Base-by-base conservation (phyloP, 1,140 invertebrate species). In the Delia radicum region DNA sequence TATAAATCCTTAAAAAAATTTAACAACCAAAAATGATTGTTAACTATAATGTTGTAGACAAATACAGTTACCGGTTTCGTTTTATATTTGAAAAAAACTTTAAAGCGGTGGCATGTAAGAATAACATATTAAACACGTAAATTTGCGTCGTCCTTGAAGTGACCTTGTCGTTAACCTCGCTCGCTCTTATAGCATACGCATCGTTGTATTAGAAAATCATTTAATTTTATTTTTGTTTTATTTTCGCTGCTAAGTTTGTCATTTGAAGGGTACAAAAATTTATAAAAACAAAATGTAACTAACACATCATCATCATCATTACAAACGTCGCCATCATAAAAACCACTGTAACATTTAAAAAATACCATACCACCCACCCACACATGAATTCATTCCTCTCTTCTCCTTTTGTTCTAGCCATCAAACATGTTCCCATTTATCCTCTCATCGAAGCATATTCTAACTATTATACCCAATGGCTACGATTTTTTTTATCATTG, bases 101-200 rank as follows among this genome's bases (percentile, higher is more conserved):
- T n/a, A n/a, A n/a, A n/a, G n/a, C n/a, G n/a, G n/a, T n/a, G n/a
- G n/a, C n/a, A n/a, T n/a, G n/a, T n/a, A n/a, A n/a, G n/a, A n/a
- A n/a, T n/a, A n/a, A n/a, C n/a, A n/a, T n/a, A n/a, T n/a, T n/a
- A 18, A 12, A 33, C 65, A 69, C 65, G 65, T 33, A 69, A 69
- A 33, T 67, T 73, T 46, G 33, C 37, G 33, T 46, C 37, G 15
- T 48, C 72, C 72, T 73, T 73, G 72, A 55, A 55, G 8, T 73
- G 72, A 73, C 72, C 72, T 73, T 73, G 72, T 7, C n/a, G 65
- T 33, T 69, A 69, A 69, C 65, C 65, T 37, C 29, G 65, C 37
- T 69, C n/a, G 5, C 48, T 55, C 48, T 8, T 55, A n/a, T n/a
- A 21, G n/a, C 18, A 55, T 55, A 55, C n/a, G 37, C 48, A 55